Conservation (phyloP, 2,113 vertebrate genomes). For the Hemichromis elongatus region DNA sequence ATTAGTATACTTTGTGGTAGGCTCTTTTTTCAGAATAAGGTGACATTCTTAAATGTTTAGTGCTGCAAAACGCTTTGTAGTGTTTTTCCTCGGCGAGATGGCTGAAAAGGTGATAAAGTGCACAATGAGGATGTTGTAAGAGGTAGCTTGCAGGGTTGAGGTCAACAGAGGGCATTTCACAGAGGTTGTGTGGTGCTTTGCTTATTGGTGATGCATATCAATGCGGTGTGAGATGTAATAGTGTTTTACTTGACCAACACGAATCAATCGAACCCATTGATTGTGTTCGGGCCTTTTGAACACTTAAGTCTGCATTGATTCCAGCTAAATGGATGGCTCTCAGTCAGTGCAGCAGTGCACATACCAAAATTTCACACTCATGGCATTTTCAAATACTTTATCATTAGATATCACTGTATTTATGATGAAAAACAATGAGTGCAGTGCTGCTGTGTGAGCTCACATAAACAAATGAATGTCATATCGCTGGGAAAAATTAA, state of each 20-base stretch:
- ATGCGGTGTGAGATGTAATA: not conserved
- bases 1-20: not conserved
- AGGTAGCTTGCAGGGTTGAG: not conserved
- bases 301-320: not conserved
- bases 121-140: not conserved
- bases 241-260: not conserved
- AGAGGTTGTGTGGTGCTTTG: not conserved
- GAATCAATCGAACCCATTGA: constrained; percentile 10
- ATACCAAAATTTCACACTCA: not conserved
- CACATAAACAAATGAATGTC: not conserved
- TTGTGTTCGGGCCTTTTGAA: not conserved
- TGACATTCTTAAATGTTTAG: constrained; percentile 36
- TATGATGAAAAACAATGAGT: not conserved
- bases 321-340: not conserved
- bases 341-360: not conserved
- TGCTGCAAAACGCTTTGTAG: not conserved
- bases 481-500: not conserved
- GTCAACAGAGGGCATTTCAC: not conserved
- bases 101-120: not conserved
- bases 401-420: not conserved
- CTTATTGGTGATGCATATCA: not conserved
- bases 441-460: not conserved
- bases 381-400: not conserved
- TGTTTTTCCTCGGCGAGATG: not conserved
- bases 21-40: not conserved